A percentile compares a stretch with the other conserved stretches of the same genome.
Evolutionary conservation across 2,888 invertebrate genomes (phyloP).

Genomic region (Leptinotarsa haldemani): DNA sequence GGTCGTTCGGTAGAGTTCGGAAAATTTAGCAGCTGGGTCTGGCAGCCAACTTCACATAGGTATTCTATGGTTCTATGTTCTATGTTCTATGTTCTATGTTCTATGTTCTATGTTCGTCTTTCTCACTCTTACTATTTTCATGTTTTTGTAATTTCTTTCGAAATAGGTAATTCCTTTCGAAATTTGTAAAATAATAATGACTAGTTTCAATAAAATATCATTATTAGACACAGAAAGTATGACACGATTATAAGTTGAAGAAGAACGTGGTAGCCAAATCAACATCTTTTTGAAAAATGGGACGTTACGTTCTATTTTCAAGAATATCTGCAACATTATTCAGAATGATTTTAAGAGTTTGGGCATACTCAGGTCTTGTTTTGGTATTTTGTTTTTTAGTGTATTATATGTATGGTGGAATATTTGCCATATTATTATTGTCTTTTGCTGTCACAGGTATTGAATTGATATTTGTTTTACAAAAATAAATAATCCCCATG

Average conservation of each 20-base stretch:
- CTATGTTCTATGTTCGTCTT: too few species aligned
- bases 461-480: conserved; percentile 31
- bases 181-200: neutral
- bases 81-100: too few species aligned
- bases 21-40: too few species aligned
- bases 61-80: too few species aligned
- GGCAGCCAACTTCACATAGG: too few species aligned
- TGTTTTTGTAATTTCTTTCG: neutral
- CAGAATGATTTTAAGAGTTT: conserved; percentile 76
- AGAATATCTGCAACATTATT: conserved; percentile 67
- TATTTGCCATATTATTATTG: conserved; percentile 78
- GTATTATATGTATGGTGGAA: conserved; percentile 86
- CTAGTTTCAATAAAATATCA: neutral
- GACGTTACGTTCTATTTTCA: conserved; percentile 62
- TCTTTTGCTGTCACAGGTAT: conserved; percentile 79
- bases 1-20: too few species aligned
- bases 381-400: conserved; percentile 80
- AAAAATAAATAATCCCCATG: too few species aligned
- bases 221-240: neutral
- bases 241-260: neutral
- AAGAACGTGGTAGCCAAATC: neutral
- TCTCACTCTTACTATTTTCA: too few species aligned
- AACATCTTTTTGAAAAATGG: conserved; percentile 53
- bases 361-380: conserved; percentile 81
- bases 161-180: neutral